Conservation (phyloP, 2,888 invertebrate species). For the Sphaerophoria rueppellii region DNA sequence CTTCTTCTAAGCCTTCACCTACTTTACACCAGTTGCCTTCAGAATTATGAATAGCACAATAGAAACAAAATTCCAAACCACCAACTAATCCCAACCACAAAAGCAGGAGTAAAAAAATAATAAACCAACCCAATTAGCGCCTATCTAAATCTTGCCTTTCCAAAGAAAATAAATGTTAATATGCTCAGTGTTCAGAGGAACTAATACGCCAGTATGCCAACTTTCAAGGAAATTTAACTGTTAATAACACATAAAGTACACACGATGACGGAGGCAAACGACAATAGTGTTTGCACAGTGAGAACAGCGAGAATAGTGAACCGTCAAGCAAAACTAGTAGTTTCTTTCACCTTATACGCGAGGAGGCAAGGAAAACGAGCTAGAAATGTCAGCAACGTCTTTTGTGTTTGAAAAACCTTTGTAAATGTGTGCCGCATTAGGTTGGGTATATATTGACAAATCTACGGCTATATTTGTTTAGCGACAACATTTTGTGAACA, state of each 20-base stretch:
- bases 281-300: constrained; percentile 20
- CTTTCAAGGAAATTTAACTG: constrained; percentile 32
- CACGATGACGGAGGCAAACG: constrained; percentile 18
- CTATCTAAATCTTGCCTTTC: constrained; percentile 25
- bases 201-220: neutral
- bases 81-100: neutral
- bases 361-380: neutral
- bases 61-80: too few species aligned
- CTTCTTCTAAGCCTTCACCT: too few species aligned
- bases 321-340: neutral
- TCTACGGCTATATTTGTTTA: constrained; percentile 58
- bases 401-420: neutral
- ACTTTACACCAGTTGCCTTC: too few species aligned
- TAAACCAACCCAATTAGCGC: constrained; percentile 29
- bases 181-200: too few species aligned
- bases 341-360: neutral
- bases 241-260: constrained; percentile 20
- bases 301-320: constrained; percentile 4
- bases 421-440: neutral
- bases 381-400: neutral
- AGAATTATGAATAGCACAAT: too few species aligned
- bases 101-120: neutral
- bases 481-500: constrained; percentile 67
- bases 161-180: constrained; percentile 33
- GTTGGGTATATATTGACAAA: constrained; percentile 53